Conservation (phyloP, 2,113 vertebrate genomes). For the Phalacrocorax brasilianus region DNA sequence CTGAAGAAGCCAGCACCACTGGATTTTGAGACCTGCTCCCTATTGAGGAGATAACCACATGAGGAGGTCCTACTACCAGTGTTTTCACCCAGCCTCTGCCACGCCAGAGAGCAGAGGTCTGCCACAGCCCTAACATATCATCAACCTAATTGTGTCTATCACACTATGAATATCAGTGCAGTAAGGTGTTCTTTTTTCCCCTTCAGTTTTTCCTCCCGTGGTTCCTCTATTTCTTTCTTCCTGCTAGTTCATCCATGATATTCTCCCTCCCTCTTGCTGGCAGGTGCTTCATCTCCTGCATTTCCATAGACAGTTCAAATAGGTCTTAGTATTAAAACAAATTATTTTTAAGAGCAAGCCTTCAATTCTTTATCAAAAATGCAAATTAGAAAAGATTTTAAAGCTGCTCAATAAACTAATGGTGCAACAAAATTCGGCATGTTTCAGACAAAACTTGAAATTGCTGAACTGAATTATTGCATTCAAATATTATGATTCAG, state of each 20-base stretch:
- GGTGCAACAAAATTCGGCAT: neutral
- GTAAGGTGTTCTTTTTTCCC: neutral
- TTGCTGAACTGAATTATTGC: neutral
- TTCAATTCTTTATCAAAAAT: neutral
- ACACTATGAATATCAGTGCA: neutral
- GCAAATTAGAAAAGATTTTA: neutral
- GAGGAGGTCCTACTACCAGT: neutral
- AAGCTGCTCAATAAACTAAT: neutral
- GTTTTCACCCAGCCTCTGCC: neutral
- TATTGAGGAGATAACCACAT: neutral
- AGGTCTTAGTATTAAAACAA: neutral
- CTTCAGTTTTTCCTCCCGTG: neutral
- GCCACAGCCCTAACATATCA: accelerated
- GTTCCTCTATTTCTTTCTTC: neutral
- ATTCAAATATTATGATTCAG: neutral
- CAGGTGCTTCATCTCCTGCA: neutral
- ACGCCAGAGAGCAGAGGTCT: neutral
- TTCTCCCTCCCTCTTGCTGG: neutral
- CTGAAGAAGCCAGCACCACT: neutral
- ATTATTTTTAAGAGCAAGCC: neutral
- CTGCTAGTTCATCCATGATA: neutral
- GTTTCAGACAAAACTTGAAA: constrained; percentile 14
- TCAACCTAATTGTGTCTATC: neutral
- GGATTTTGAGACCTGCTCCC: neutral
- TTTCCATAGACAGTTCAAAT: neutral